Conservation (phyloP, 2,888 invertebrate genomes). For the Hydriomena furcata region DNA sequence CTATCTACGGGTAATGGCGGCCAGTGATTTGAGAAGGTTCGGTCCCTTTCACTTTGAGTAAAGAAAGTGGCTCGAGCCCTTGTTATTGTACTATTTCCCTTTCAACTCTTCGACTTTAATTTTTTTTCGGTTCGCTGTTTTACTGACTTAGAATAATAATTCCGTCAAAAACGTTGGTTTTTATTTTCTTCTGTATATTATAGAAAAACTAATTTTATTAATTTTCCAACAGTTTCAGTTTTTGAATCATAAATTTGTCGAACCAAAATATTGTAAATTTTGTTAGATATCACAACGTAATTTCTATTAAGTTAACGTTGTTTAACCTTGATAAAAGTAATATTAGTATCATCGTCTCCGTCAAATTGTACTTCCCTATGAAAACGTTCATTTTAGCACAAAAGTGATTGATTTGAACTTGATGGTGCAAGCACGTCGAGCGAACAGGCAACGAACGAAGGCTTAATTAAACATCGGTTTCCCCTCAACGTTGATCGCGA, state of each 20-base stretch:
- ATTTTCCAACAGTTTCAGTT: too few species aligned
- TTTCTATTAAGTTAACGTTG: too few species aligned
- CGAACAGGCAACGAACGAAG: slow-evolving; percentile 16
- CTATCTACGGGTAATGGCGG: slow-evolving; percentile 7
- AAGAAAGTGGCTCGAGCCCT: slow-evolving; percentile 22
- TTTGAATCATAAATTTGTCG: too few species aligned
- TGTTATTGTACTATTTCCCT: slow-evolving; percentile 15
- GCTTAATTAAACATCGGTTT: slow-evolving; percentile 46
- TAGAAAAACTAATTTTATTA: too few species aligned
- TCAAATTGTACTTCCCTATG: not conserved
- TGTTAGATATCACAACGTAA: too few species aligned
- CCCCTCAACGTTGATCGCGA: slow-evolving; percentile 36
- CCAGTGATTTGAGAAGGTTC: slow-evolving; percentile 11
- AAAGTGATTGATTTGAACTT: slow-evolving; percentile 22
- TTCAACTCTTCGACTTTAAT: not conserved
- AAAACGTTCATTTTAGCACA: not conserved
- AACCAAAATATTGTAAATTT: too few species aligned
- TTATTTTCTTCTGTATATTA: too few species aligned
- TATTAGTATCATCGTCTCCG: too few species aligned
- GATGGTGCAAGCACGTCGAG: slow-evolving; percentile 22
- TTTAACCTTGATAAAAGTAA: too few species aligned
- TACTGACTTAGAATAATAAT: too few species aligned
- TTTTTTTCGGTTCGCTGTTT: not conserved
- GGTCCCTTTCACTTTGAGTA: slow-evolving; percentile 29
- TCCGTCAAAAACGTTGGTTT: too few species aligned